Percentiles rank a stretch among this genome's conserved stretches.
Evolutionary conservation across 2,113 vertebrate genomes (phyloP).

Genomic region (Zosterops japonicus): DNA sequence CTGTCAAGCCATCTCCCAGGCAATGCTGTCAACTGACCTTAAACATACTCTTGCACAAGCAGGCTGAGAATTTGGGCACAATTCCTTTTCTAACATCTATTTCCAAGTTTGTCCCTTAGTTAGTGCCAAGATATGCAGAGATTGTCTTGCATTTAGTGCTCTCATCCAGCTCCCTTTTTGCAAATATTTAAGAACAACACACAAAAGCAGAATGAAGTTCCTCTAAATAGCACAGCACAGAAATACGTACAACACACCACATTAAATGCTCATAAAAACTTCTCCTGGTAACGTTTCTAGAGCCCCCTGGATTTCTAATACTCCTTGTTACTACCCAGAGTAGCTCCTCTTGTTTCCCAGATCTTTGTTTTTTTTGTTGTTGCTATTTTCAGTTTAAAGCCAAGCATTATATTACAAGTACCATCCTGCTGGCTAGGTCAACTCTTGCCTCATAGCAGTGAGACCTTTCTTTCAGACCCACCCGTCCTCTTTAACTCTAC

Average conservation of each 20-base stretch:
- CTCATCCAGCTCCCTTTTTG: not conserved
- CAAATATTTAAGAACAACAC: not conserved
- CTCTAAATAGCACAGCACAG: not conserved
- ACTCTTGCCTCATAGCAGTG: conserved; percentile 47
- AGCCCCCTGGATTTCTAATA: conserved; percentile 18
- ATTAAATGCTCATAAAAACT: not conserved
- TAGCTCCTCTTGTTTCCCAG: not conserved
- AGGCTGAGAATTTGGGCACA: not conserved
- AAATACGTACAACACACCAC: not conserved
- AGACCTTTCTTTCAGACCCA: conserved; percentile 34
- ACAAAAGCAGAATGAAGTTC: conserved; percentile 7
- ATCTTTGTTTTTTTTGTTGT: not conserved
- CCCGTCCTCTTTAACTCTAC: conserved; percentile 44
- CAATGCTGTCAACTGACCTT: not conserved
- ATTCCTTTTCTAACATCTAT: not conserved
- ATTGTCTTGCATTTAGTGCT: not conserved
- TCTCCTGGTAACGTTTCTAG: not conserved
- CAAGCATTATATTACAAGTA: not conserved
- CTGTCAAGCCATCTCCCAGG: not conserved
- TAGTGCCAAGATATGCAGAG: not conserved
- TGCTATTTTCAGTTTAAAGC: not conserved
- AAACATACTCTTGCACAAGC: not conserved
- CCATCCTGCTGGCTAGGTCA: conserved; percentile 38
- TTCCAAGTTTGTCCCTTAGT: not conserved
- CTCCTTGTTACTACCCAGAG: not conserved